Evolutionary conservation across 1,140 invertebrate genomes (phyloP).

Genomic region (Mya arenaria): DNA sequence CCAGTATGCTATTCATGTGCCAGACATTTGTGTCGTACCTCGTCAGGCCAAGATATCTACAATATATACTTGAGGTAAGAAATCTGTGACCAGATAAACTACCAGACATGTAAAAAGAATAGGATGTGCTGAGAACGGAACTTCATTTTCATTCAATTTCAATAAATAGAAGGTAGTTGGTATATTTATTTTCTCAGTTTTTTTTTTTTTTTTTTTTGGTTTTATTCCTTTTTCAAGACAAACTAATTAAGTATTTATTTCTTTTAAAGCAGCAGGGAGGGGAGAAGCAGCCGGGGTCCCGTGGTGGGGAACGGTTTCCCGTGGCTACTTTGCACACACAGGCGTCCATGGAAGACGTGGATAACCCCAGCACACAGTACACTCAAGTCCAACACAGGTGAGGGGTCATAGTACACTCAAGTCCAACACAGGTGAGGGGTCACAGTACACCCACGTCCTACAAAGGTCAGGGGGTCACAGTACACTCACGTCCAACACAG

Average conservation of each 20-base stretch:
- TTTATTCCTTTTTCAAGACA: not conserved
- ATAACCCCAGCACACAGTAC: constrained; percentile 68
- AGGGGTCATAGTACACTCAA: not conserved
- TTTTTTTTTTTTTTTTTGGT: not conserved
- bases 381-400: constrained; percentile 71
- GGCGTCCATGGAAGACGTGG: constrained; percentile 75
- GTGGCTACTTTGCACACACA: constrained; percentile 64
- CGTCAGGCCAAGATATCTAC: constrained; percentile 75
- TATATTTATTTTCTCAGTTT: not conserved
- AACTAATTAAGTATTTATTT: not conserved
- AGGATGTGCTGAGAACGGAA: not conserved
- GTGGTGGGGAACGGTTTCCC: constrained; percentile 29
- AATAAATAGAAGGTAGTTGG: not conserved
- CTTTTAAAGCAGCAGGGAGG: constrained; percentile 50
- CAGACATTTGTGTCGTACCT: constrained; percentile 75
- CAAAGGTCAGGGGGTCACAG: not conserved
- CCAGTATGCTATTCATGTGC: constrained; percentile 66
- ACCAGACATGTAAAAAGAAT: not conserved
- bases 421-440: not conserved
- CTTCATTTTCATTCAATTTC: not conserved
- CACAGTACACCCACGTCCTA: not conserved
- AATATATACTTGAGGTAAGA: constrained; percentile 77
- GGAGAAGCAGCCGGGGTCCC: constrained; percentile 15
- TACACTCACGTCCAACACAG: not conserved
- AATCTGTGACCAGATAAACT: not conserved